Base-by-base conservation (phyloP, 2,113 vertebrate species). In the Leptobrachium ailaonicum region DNA sequence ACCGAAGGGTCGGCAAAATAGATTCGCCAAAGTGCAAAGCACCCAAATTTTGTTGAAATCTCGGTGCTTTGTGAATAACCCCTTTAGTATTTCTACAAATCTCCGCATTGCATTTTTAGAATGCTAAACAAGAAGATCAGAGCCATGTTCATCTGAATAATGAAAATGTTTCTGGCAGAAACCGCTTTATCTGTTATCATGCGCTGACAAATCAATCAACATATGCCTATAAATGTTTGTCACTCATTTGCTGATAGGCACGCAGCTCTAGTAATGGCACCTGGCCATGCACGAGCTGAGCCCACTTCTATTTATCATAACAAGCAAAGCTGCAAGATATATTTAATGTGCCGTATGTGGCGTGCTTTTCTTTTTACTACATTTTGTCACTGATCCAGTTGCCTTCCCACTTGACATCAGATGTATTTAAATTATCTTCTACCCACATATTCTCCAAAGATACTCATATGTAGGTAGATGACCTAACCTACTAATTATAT, bases 281-380 rank as follows among this genome's bases (percentile, higher is more conserved):
- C 43, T 69, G 73, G 79, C 79, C 79, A 81, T 41, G 72, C 79
- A 81, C 72, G 54, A 81, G 79, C 79, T 80, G 14, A 81, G 71
- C 71, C 79, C 79, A 75, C 71, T 74, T 80, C 78, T 80, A 80
- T 80, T 81, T 81, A 66, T 81, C 79, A 81, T 60, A 81, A 69
- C 64, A 81, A 62, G 79, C 42, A 69, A 75, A 81, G 72, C 79
- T 69, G 79, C 45, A 58, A 74, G 64, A 81, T 75, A 75, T 75
- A 81, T 75, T 75, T 81, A 81, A 75, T 75, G 50, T 74, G 71
- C 78, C 47, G 71, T 80, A 81, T 75, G 71, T 80, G 72, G 68
- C 73, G 41, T 63, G 7, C 50, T 80, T 74, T 68, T 75, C 73
- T 81, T 81, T 81, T 66, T 81, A 81, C 63, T 81, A 75, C 40